These are phyloP conservation scores for Tryphoninae sp. DNA, from an alignment of 2,888 invertebrate genomes.

Conservation along the genomic window DNA sequence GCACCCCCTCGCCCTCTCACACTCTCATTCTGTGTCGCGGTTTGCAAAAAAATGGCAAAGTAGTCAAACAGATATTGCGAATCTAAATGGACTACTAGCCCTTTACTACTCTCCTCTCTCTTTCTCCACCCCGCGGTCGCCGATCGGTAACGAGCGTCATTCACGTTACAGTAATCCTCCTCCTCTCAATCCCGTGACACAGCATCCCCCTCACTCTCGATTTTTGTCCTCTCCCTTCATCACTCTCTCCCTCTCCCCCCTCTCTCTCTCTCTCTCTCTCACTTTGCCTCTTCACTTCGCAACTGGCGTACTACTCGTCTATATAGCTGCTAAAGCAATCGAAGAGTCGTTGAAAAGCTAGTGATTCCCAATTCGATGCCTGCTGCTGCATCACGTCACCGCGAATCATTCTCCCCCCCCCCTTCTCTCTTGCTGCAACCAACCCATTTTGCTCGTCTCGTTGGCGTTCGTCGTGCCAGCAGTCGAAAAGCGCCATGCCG, in stretches of 20 bases:
- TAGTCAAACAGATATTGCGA: slow-evolving; percentile 54
- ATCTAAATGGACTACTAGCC: slow-evolving; percentile 41
- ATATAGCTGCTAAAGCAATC: slow-evolving; percentile 56
- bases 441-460: neutral
- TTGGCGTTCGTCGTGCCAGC: slow-evolving; percentile 46
- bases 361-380: slow-evolving; percentile 57
- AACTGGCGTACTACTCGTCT: slow-evolving; percentile 37
- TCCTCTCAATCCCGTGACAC: slow-evolving; percentile 16
- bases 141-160: slow-evolving; percentile 58
- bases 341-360: slow-evolving; percentile 61
- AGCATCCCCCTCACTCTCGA: neutral
- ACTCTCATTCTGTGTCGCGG: neutral
- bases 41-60: slow-evolving; percentile 52
- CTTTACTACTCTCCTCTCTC: neutral
- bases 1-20: slow-evolving; percentile 10
- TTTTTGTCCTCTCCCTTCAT: neutral
- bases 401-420: slow-evolving; percentile 7
- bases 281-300: slow-evolving; percentile 38
- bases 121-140: neutral
- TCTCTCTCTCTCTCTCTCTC: neutral
- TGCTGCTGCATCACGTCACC: slow-evolving; percentile 36
- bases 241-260: slow-evolving; percentile 1
- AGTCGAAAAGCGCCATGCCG: slow-evolving; percentile 52
- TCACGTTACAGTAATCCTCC: slow-evolving; percentile 20
- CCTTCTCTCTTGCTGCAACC: neutral